phyloP scores from a whole-genome alignment of 2,797 vertebrate species.

The Gymnoscopelus microlampas region DNA sequence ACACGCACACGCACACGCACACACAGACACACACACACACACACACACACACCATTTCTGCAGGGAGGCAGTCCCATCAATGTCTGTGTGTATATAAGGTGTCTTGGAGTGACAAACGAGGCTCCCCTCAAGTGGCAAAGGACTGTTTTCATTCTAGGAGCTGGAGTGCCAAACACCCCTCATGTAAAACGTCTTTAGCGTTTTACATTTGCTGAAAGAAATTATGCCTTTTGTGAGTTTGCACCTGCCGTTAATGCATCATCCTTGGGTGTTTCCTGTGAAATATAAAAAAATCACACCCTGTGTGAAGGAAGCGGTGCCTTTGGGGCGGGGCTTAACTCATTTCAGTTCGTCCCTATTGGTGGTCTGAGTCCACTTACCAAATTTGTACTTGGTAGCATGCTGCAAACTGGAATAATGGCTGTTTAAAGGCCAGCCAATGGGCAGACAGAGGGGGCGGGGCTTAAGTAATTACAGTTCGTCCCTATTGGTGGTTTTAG shows the following conservation, averaged over 20 bases:
- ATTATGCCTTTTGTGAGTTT: constrained; percentile 24
- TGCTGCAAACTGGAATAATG: too few relatives aligned
- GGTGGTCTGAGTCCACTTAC: too few relatives aligned
- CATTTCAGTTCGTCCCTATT: too few relatives aligned
- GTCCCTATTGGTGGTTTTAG: too few relatives aligned
- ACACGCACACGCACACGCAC: constrained; percentile 14
- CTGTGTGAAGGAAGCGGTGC: too few relatives aligned
- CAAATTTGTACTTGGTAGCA: too few relatives aligned
- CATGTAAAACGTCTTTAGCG: constrained; percentile 57
- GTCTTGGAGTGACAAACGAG: constrained; percentile 56
- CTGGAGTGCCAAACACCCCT: constrained; percentile 50
- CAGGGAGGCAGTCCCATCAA: constrained; percentile 48
- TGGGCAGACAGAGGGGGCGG: too few relatives aligned
- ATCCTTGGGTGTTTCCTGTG: constrained; percentile 17
- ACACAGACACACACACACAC: constrained; percentile 12
- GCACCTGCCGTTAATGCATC: constrained; percentile 33
- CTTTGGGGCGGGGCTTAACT: too few relatives aligned
- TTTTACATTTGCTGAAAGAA: constrained; percentile 23
- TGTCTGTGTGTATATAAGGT: constrained; percentile 30
- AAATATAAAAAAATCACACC: too few relatives aligned
- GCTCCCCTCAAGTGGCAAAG: constrained; percentile 52
- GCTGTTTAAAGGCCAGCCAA: too few relatives aligned
- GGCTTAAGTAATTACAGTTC: too few relatives aligned
- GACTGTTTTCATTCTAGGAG: constrained; percentile 46
- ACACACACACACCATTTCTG: constrained; percentile 43